A percentile compares a stretch with the other conserved stretches of the same genome.
These are phyloP conservation scores for Dufourea novaeangliae DNA, from an alignment of 1,140 invertebrate genomes.

Conservation along the genomic window DNA sequence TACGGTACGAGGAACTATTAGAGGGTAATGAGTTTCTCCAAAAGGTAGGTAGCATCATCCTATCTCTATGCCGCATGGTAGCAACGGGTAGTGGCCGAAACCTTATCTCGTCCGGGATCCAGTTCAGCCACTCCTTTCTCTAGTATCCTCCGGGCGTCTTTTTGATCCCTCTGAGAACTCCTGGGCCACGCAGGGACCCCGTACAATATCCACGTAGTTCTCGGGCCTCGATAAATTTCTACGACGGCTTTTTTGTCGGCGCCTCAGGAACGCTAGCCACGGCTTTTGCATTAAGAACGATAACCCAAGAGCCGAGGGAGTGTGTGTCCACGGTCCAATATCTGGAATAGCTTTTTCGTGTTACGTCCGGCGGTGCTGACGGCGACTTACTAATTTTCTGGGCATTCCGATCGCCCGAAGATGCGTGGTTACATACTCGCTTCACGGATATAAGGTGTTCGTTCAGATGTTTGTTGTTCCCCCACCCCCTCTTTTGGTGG, in stretches of 20 bases:
- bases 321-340: slow-evolving; percentile 3
- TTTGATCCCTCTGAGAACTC: slow-evolving; percentile 68
- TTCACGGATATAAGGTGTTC: neutral
- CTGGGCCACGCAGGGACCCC: slow-evolving; percentile 39
- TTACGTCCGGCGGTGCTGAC: slow-evolving; percentile 23
- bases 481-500: too few species aligned
- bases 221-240: slow-evolving; percentile 49
- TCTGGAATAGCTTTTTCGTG: slow-evolving; percentile 62
- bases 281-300: slow-evolving; percentile 44
- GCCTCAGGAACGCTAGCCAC: neutral
- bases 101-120: slow-evolving; percentile 70
- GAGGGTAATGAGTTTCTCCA: slow-evolving; percentile 70
- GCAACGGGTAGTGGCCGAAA: slow-evolving; percentile 72
- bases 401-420: slow-evolving; percentile 35
- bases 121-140: slow-evolving; percentile 71
- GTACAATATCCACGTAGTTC: slow-evolving; percentile 39
- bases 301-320: slow-evolving; percentile 32
- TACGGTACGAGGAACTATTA: slow-evolving; percentile 75
- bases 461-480: neutral
- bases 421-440: slow-evolving; percentile 1
- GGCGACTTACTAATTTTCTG: slow-evolving; percentile 58
- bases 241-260: slow-evolving; percentile 42
- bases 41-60: slow-evolving; percentile 57
- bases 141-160: slow-evolving; percentile 71
- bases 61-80: slow-evolving; percentile 63